Percentiles rank a stretch among this genome's conserved stretches.
Conservation (phyloP, 53 echinoderm and acorn worm genomes). For the Pentamera pediparva region DNA sequence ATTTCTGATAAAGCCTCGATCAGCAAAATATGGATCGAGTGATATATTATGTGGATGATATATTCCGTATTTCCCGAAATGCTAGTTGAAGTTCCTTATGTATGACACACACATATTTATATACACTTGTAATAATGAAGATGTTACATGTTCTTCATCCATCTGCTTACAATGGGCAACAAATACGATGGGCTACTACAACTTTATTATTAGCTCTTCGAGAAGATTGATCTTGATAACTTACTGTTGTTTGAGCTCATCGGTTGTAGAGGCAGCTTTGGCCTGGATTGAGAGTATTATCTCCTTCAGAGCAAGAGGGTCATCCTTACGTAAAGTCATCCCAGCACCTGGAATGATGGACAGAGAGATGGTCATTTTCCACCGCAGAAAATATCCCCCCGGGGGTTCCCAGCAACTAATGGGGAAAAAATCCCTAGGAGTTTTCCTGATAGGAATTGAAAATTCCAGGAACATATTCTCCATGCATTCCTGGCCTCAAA, state of each 20-base stretch:
- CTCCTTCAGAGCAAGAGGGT: conserved; percentile 77
- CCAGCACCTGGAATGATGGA: conserved; percentile 53
- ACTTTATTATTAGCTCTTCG: not conserved
- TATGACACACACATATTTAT: too few species aligned
- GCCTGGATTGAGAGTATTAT: conserved; percentile 78
- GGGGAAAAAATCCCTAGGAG: not conserved
- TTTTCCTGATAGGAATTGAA: not conserved
- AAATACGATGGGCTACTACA: too few species aligned
- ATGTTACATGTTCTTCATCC: too few species aligned
- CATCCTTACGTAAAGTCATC: conserved; percentile 76
- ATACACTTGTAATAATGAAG: too few species aligned
- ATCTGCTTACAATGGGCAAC: too few species aligned
- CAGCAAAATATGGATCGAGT: too few species aligned
- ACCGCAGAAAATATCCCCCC: not conserved
- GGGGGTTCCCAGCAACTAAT: too few species aligned
- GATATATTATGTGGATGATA: too few species aligned
- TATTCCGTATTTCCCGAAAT: too few species aligned
- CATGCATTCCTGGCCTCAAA: not conserved
- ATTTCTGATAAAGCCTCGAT: too few species aligned
- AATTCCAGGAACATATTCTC: not conserved
- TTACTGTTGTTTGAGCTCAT: conserved; percentile 89
- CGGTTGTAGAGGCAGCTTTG: conserved; percentile 54
- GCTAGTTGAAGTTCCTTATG: too few species aligned
- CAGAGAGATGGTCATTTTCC: not conserved
- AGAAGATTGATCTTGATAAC: not conserved